Evolutionary conservation across 2,797 vertebrate genomes (phyloP).

Genomic region (Melanogrammus aeglefinus): DNA sequence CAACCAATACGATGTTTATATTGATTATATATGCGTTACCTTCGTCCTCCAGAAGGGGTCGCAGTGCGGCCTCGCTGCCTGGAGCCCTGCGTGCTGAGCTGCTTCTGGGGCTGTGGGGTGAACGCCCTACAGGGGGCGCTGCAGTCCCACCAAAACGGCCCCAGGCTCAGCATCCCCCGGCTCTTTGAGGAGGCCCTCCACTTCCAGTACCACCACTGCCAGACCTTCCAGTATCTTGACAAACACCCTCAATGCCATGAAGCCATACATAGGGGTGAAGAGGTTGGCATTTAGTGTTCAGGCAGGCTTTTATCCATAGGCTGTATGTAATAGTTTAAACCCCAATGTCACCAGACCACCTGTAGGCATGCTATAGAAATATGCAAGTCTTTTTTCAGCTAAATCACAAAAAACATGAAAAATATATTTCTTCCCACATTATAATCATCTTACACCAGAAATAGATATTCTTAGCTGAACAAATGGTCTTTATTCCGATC

Average conservation of each 20-base stretch:
- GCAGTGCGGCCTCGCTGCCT: constrained; percentile 78
- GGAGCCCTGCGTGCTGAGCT: constrained; percentile 84
- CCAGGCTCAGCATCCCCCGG: constrained; percentile 73
- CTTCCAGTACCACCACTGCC: constrained; percentile 71
- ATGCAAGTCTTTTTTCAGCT: too few relatives aligned
- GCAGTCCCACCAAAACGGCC: constrained; percentile 75
- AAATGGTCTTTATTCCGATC: background rate
- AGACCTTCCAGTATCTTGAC: constrained; percentile 89
- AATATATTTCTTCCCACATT: too few relatives aligned
- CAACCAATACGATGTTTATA: background rate
- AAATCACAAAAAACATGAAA: too few relatives aligned
- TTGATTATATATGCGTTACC: background rate
- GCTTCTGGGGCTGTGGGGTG: constrained; percentile 93
- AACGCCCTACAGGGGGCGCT: constrained; percentile 79
- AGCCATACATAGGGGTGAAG: background rate
- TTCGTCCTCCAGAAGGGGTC: constrained; percentile 72
- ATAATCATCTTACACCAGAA: too few relatives aligned
- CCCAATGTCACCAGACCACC: too few relatives aligned
- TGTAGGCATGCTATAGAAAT: too few relatives aligned
- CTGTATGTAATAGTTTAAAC: too few relatives aligned
- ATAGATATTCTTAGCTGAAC: too few relatives aligned
- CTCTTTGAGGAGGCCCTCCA: constrained; percentile 80
- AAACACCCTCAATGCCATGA: background rate
- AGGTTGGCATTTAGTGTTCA: background rate
- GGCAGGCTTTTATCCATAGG: background rate